A percentile compares a stretch with the other conserved stretches of the same genome.
These are phyloP conservation scores for Aphrophora alni DNA, from an alignment of 2,888 invertebrate genomes.

Conservation along the genomic window DNA sequence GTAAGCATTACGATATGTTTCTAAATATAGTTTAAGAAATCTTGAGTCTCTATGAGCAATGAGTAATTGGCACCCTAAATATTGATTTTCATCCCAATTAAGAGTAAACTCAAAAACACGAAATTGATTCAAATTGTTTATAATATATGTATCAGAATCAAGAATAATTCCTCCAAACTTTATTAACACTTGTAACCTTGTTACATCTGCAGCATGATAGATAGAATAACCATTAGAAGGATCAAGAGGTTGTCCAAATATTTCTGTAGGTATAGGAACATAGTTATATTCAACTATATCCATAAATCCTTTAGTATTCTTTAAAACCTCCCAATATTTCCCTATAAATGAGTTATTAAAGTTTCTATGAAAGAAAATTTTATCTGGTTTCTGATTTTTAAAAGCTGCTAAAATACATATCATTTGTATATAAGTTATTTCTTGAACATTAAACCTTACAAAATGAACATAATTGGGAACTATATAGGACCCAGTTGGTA, in stretches of 20 bases:
- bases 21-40: slow-evolving; percentile 51
- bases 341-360: slow-evolving; percentile 43
- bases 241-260: slow-evolving; percentile 35
- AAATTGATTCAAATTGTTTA: slow-evolving; percentile 15
- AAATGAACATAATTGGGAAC: slow-evolving; percentile 33
- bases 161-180: slow-evolving; percentile 29
- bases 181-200: slow-evolving; percentile 29
- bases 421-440: slow-evolving; percentile 29
- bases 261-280: slow-evolving; percentile 30
- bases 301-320: slow-evolving; percentile 40
- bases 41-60: slow-evolving; percentile 52
- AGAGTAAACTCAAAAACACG: slow-evolving; percentile 25
- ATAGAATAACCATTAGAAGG: neutral
- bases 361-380: slow-evolving; percentile 53
- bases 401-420: slow-evolving; percentile 49
- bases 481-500: neutral
- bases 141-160: slow-evolving; percentile 23
- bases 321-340: slow-evolving; percentile 47
- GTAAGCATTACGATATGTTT: slow-evolving; percentile 48
- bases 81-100: slow-evolving; percentile 33
- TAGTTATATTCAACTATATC: slow-evolving; percentile 27
- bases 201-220: slow-evolving; percentile 27
- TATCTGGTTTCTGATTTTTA: slow-evolving; percentile 52
- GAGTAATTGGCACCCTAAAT: slow-evolving; percentile 27
- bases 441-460: slow-evolving; percentile 8